Evolutionary conservation across 2,113 vertebrate genomes (phyloP), one percentile per base, ranked within the genome.

Genomic region (Accipiter cooperii): DNA sequence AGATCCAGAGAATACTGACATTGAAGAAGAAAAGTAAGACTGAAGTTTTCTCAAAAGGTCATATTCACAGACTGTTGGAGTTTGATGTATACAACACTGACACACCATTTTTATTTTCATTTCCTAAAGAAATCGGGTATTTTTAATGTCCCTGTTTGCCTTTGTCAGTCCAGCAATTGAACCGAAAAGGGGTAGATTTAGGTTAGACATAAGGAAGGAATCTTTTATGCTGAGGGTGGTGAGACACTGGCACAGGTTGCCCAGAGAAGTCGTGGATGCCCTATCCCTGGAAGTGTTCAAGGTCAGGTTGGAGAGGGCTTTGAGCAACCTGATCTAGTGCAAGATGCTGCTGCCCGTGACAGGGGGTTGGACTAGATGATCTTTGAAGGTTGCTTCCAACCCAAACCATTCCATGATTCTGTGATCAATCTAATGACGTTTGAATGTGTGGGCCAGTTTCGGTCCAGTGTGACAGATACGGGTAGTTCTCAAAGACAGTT

Each of bases 401-500:
- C 13, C 44, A 36, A 42, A 51, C 20, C 13, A 12, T 44, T 78
- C n/a, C 3, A 1, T 36, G 29, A 34, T 34, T 60, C n/a, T 25
- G 1, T n/a, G n/a, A 17, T 60, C 51, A 24, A 20, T 44, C 13
- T 54, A 52, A 54, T 44, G 29, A 46, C 0, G 2, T n/a, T 40
- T 66, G 66, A 40, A 61, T 13, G 17, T 40, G 13, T 13, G 21
- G 33, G 22, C 34, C 33, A 31, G 13, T n/a, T 80, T 66, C 1
- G 1, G 10, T 60, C 34, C 34, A 21, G 14, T 26, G 34, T 31
- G 83, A 33, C 25, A 47, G 19, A 26, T 21, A n/a, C 0, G 2
- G 38, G 10, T 38, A 28, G 29, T n/a, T 86, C 61, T 74, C 13
- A 29, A 46, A 66, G 26, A 13, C 25, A 20, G 34, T 25, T 34